A percentile compares a stretch with the other conserved stretches of the same genome.
Conservation (phyloP, 2,797 vertebrate species). For the Chelon auratus region DNA sequence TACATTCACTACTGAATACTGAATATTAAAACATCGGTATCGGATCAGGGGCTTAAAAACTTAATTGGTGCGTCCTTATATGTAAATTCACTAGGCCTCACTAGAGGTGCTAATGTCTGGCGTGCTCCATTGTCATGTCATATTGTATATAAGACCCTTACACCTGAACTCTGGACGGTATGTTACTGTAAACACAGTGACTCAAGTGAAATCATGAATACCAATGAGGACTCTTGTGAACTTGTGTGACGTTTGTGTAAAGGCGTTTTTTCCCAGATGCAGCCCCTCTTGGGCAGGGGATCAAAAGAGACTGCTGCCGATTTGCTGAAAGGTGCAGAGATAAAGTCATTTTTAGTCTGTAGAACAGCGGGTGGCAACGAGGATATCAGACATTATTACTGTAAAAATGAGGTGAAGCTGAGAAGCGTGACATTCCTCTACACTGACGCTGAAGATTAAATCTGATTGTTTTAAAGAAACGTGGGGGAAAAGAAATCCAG, state of each 20-base stretch:
- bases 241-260: slow-evolving; percentile 4
- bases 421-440: slow-evolving; percentile 9
- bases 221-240: not conserved
- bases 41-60: no score
- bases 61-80: no score
- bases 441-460: slow-evolving; percentile 18
- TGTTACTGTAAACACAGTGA: slow-evolving; percentile 21
- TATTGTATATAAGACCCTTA: not conserved
- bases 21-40: no score
- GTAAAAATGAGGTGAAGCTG: slow-evolving; percentile 37
- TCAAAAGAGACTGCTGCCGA: slow-evolving; percentile 24
- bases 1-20: no score
- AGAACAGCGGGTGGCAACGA: slow-evolving; percentile 31
- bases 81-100: not conserved
- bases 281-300: slow-evolving; percentile 38
- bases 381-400: slow-evolving; percentile 39
- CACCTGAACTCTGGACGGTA: slow-evolving; percentile 6
- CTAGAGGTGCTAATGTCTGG: not conserved
- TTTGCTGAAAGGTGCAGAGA: slow-evolving; percentile 37
- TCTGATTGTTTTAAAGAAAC: slow-evolving; percentile 25
- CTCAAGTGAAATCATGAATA: slow-evolving; percentile 29
- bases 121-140: slow-evolving; percentile 12
- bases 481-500: not conserved
- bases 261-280: slow-evolving; percentile 36
- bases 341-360: slow-evolving; percentile 38